Base-by-base conservation (phyloP, 2,113 vertebrate genomes). In the Hipposideros armiger region DNA sequence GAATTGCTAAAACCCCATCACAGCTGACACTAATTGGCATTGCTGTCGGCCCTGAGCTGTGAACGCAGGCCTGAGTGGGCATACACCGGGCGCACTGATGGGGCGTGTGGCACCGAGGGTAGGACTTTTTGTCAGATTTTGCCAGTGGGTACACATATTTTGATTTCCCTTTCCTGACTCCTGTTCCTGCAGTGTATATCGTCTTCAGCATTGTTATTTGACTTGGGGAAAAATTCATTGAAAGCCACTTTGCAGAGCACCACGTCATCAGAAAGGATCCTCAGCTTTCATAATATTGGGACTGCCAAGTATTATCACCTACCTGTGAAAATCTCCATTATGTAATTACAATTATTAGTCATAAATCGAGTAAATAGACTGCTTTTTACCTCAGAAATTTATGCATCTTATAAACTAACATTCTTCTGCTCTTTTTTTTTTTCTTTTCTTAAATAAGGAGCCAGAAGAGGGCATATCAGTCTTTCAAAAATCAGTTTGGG, bases 1-100 rank as follows among this genome's bases (percentile, higher is more conserved):
- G 3, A 45, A 89, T 93, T 83, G 22, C 93, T 95, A 95, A 97
- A 97, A 93, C 95, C 66, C 96, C 83, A 87, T 96, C 96, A 88
- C 74, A 50, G 11, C 83, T 95, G 97, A 98, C 95, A 96, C 94
- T 97, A 95, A 97, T 97, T 97, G 96, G 93, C 94, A 90, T 82
- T 87, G 93, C 89, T 87, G 52, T 92, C 3, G 4, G 73, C 96
- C 47, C 67, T 0, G 64, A 77, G 54, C 86, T 91, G 47, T 96
- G 94, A 84, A 80, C 87, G 89, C 56, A 88, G 85, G 66, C 36
- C 87, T 92, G 88, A 20, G 3, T 93, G 74, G 95, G 83, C 60
- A 64, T 28, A 47, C 17, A n/a, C 30, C 50, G 52, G 72, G 76
- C 14, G 0, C 50, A 2, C 20, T 47, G 73, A 26, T 40, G 14